Evolutionary conservation across 2,797 vertebrate genomes (phyloP).

Genomic region (Dromococcyx pavoninus): DNA sequence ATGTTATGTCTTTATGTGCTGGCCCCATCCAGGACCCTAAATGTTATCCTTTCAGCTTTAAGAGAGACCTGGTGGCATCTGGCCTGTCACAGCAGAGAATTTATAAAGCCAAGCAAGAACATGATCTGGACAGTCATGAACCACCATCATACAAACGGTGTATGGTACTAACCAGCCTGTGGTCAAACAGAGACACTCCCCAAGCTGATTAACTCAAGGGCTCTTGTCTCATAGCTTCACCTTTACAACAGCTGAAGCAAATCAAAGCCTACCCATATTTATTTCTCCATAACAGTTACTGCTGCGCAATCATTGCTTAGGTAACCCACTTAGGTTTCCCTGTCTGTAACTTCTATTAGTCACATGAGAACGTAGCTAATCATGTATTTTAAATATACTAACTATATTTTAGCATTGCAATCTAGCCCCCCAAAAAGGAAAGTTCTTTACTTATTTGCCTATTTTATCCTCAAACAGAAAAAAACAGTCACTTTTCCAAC

Average conservation of each 20-base stretch:
- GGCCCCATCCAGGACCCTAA: neutral
- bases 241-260: neutral
- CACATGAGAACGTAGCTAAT: neutral
- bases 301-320: neutral
- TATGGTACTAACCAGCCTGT: neutral
- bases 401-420: neutral
- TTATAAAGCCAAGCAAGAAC: neutral
- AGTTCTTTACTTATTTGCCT: neutral
- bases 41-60: neutral
- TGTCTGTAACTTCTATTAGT: neutral
- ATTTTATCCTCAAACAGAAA: neutral
- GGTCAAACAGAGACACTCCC: neutral
- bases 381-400: neutral
- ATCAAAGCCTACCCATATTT: neutral
- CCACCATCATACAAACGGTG: neutral
- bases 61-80: neutral
- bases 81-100: neutral
- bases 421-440: fast-evolving
- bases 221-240: neutral
- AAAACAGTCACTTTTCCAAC: neutral
- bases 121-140: neutral
- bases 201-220: neutral
- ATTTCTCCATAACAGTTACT: neutral
- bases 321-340: neutral
- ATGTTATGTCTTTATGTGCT: neutral